phyloP scores from a whole-genome alignment of 2,113 vertebrate species.

The Paedocypris sp. region DNA sequence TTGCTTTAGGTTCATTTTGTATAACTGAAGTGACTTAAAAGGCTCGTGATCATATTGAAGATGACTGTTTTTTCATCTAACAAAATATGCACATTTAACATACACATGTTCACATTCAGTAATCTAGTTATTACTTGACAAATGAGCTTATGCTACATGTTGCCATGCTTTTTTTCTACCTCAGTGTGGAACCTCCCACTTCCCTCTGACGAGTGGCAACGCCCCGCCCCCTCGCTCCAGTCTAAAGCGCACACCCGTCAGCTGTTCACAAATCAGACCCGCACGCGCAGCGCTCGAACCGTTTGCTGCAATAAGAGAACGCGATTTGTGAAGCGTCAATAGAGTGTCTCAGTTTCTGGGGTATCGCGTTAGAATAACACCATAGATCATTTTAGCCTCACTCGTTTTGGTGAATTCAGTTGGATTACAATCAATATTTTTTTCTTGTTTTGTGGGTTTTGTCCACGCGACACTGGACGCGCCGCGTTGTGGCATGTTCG shows the following conservation, averaged over 20 bases:
- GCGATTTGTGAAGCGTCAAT: neutral
- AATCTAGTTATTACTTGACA: neutral
- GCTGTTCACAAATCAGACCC: constrained; percentile 23
- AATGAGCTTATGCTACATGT: neutral
- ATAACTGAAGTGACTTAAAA: too few species aligned
- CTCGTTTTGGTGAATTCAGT: neutral
- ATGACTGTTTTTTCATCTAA: neutral
- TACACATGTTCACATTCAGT: too few species aligned
- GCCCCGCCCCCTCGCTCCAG: constrained; percentile 36
- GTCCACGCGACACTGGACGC: constrained; percentile 16
- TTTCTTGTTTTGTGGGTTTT: constrained; percentile 5
- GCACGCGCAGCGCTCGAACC: constrained; percentile 18
- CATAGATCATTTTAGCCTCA: neutral
- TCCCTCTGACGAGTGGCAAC: constrained; percentile 25
- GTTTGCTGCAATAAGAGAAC: neutral
- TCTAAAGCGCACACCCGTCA: constrained; percentile 52
- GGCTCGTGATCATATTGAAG: too few species aligned
- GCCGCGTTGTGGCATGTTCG: constrained; percentile 52
- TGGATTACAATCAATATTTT: neutral
- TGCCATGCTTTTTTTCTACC: neutral
- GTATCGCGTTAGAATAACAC: neutral
- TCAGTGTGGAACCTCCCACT: constrained; percentile 15
- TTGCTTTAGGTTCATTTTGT: too few species aligned
- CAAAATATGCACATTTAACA: neutral
- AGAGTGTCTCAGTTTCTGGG: neutral